phyloP scores from a whole-genome alignment of 1,140 invertebrate genomes.

The Arctopsyche grandis region DNA sequence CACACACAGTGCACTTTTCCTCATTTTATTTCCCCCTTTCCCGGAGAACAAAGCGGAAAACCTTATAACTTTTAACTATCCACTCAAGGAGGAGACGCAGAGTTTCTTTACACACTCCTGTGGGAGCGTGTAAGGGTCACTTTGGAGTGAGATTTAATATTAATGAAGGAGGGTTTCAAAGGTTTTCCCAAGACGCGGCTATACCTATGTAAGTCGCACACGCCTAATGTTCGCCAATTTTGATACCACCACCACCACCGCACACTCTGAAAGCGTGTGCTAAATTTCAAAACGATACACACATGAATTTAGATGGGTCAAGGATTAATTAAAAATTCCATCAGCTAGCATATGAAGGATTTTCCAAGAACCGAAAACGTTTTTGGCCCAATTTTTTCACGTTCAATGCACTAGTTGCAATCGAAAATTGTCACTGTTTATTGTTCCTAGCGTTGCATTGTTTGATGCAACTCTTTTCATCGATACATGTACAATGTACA shows the following conservation, averaged over 20 bases:
- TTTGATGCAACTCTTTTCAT: no score
- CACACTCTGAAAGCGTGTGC: no score
- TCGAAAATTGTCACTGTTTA: no score
- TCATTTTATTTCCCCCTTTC: neutral
- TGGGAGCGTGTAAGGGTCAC: conserved; percentile 42
- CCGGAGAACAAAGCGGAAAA: conserved; percentile 25
- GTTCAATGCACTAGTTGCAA: no score
- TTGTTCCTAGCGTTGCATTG: no score
- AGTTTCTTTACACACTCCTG: conserved; percentile 37
- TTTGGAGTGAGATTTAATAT: conserved; percentile 45
- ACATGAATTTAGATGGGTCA: no score
- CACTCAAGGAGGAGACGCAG: conserved; percentile 32
- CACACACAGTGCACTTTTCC: neutral
- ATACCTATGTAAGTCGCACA: conserved; percentile 30
- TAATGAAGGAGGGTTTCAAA: conserved; percentile 39
- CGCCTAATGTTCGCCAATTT: conserved; percentile 27
- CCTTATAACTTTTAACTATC: conserved; percentile 47
- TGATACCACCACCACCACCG: neutral
- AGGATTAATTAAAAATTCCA: no score
- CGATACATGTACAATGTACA: no score
- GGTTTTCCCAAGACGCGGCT: conserved; percentile 33
- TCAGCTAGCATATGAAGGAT: no score
- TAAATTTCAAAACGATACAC: no score
- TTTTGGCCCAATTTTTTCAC: no score
- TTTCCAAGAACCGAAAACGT: no score